Evolutionary conservation across 2,888 invertebrate genomes (phyloP).

Genomic region (Dryomyza anilis): DNA sequence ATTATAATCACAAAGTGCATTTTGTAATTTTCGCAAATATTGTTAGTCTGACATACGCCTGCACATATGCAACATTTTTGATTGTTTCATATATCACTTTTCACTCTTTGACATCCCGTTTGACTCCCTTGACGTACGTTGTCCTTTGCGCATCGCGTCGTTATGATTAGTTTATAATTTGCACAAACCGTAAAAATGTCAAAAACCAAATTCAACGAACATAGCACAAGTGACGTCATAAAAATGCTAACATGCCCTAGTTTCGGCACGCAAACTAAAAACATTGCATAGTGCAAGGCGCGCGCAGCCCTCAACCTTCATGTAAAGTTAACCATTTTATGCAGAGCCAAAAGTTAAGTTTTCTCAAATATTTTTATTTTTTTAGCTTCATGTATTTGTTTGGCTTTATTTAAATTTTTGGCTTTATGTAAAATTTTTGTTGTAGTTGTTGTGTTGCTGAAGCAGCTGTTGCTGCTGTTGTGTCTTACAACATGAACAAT

Average conservation of each 20-base stretch:
- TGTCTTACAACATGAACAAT: no score
- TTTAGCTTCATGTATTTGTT: no score
- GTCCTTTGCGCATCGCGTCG: not conserved
- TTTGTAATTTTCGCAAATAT: no score
- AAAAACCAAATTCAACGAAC: not conserved
- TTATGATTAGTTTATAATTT: not conserved
- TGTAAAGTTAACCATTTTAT: not conserved
- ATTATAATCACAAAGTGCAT: not conserved
- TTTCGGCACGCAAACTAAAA: no score
- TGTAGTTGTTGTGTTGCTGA: no score
- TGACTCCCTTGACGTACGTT: not conserved
- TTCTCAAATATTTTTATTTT: not conserved
- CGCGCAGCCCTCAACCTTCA: not conserved
- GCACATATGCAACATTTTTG: no score
- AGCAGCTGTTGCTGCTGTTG: no score
- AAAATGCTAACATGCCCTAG: slow-evolving; percentile 56
- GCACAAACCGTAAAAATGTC: not conserved
- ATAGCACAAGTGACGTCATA: slow-evolving; percentile 48
- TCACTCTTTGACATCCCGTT: no score
- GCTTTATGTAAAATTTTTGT: no score
- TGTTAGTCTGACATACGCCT: no score
- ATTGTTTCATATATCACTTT: no score
- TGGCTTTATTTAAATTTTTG: no score
- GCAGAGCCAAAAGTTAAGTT: not conserved
- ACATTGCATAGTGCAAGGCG: not conserved